Evolutionary conservation across 2,888 invertebrate species (phyloP).

Genomic region (Gisinianus flammeolus): DNA sequence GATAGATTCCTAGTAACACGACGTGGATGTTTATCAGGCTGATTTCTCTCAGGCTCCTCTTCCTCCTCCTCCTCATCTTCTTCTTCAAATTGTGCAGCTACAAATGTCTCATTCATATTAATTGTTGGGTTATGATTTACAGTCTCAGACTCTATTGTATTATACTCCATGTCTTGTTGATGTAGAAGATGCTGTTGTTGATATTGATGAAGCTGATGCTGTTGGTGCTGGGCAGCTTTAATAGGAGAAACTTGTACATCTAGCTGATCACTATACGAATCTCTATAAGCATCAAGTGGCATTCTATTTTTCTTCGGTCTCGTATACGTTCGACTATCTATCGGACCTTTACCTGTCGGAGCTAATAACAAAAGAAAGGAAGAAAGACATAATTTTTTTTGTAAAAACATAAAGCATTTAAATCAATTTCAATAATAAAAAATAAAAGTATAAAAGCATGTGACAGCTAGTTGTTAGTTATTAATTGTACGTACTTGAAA

Average conservation of each 20-base stretch:
- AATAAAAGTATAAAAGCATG: background rate
- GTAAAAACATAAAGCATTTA: no score
- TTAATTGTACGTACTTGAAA: slow-evolving; percentile 29
- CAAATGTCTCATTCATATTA: slow-evolving; percentile 53
- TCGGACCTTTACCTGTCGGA: slow-evolving; percentile 36
- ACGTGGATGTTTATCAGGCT: slow-evolving; percentile 29
- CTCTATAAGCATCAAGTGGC: slow-evolving; percentile 40
- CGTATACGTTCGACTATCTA: slow-evolving; percentile 52
- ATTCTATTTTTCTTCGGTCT: slow-evolving; percentile 50
- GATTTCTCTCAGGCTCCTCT: background rate
- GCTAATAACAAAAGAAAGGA: no score
- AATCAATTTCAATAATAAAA: background rate
- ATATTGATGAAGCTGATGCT: background rate
- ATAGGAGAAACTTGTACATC: slow-evolving; percentile 40
- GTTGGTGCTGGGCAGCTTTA: background rate
- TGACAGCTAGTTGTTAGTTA: background rate
- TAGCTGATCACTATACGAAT: background rate
- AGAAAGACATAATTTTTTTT: no score
- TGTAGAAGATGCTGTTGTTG: background rate
- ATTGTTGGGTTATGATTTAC: slow-evolving; percentile 22
- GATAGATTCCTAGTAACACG: slow-evolving; percentile 51
- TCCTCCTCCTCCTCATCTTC: slow-evolving; percentile 34
- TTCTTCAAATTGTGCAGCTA: slow-evolving; percentile 33
- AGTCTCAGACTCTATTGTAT: slow-evolving; percentile 14
- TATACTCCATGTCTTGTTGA: background rate